Percentiles rank a stretch among this genome's conserved stretches.
Evolutionary conservation across 92 coral and sea anemone genomes (phyloP).

Genomic region (Porites divaricata): DNA sequence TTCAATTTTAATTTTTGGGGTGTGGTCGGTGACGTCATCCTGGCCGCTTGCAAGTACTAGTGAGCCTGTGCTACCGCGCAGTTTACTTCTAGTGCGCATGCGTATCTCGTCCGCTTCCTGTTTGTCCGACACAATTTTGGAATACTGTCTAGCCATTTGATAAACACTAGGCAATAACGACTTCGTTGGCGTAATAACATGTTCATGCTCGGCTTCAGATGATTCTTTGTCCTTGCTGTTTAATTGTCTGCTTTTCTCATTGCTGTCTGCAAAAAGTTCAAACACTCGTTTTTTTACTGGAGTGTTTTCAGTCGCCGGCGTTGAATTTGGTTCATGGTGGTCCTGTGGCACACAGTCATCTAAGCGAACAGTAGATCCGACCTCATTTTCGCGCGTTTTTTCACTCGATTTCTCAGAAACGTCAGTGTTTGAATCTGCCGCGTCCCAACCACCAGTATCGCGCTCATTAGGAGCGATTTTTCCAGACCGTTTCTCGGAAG

Average conservation of each 20-base stretch:
- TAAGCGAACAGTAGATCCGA: background rate
- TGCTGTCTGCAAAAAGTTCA: constrained; percentile 40
- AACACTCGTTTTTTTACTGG: constrained; percentile 32
- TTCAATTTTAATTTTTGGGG: constrained; percentile 77
- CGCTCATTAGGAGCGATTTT: background rate
- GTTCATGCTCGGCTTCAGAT: background rate
- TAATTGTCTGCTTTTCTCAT: background rate
- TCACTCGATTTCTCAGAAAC: constrained; percentile 11
- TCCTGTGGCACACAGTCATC: constrained; percentile 15
- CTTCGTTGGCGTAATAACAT: constrained; percentile 15
- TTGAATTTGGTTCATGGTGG: background rate
- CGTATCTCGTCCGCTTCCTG: constrained; percentile 44
- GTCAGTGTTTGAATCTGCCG: background rate
- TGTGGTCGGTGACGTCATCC: constrained; percentile 45
- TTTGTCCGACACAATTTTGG: constrained; percentile 63
- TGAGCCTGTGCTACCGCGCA: constrained; percentile 11
- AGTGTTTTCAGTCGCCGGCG: background rate
- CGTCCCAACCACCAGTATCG: background rate
- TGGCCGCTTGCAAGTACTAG: background rate
- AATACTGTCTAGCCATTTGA: constrained; percentile 81
- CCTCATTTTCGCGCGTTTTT: background rate
- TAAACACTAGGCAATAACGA: constrained; percentile 57
- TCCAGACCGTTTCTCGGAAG: background rate
- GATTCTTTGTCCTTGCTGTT: background rate
- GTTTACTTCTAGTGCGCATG: constrained; percentile 12